A percentile compares a stretch with the other conserved stretches of the same genome.
Conservation (phyloP, 2,113 vertebrate genomes). For the Leptobrachium leishanense region DNA sequence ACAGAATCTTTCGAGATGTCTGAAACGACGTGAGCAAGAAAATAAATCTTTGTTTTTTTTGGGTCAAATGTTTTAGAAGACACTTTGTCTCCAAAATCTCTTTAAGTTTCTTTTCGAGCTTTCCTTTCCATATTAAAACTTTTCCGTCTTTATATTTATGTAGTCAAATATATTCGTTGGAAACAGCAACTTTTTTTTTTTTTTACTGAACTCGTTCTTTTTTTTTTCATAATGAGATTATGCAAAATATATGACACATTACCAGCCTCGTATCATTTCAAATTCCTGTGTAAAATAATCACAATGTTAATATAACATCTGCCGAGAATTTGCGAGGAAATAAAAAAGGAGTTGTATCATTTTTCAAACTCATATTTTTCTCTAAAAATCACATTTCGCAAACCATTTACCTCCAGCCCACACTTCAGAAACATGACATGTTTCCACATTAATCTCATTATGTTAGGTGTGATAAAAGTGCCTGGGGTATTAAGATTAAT, state of each 20-base stretch:
- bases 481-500: slow-evolving; percentile 53
- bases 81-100: too few relatives aligned
- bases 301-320: neutral
- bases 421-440: slow-evolving; percentile 17
- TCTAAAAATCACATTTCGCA: slow-evolving; percentile 7
- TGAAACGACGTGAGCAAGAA: too few relatives aligned
- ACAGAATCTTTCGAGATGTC: too few relatives aligned
- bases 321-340: neutral
- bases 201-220: too few relatives aligned
- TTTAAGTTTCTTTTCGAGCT: too few relatives aligned
- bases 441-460: slow-evolving; percentile 50
- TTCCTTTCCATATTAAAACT: too few relatives aligned
- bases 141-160: too few relatives aligned
- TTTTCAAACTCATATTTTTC: neutral
- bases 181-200: too few relatives aligned
- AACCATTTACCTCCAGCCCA: neutral
- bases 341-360: neutral
- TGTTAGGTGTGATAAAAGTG: slow-evolving; percentile 55
- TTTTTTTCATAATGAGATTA: neutral
- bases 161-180: neutral
- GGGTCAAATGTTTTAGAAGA: too few relatives aligned
- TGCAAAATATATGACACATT: neutral
- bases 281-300: neutral
- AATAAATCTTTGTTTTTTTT: too few relatives aligned
- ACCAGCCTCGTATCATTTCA: neutral